Conservation (phyloP, 1,140 invertebrate genomes). For the Lucilia cuprina region DNA sequence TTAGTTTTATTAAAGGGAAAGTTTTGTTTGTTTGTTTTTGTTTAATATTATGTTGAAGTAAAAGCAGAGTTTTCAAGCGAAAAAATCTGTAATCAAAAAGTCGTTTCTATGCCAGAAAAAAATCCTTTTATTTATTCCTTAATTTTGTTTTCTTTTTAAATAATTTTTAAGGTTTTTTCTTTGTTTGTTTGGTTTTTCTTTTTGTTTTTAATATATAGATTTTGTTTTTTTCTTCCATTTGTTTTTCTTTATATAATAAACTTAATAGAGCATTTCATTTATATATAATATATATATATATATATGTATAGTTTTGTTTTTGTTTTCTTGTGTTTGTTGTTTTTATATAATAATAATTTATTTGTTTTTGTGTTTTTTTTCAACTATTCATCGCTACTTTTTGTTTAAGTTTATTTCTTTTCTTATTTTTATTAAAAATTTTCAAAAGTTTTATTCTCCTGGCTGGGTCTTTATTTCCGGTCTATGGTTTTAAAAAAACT, state of each 20-base stretch:
- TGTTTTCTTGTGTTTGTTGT: not conserved
- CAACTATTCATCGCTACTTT: constrained; percentile 4
- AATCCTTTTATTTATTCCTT: not conserved
- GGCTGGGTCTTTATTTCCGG: not conserved
- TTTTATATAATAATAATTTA: constrained; percentile 23
- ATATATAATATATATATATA: not conserved
- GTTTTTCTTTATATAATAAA: constrained; percentile 18
- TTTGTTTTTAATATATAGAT: not conserved
- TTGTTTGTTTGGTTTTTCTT: not conserved
- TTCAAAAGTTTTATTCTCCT: constrained; percentile 22
- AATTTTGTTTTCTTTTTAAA: not conserved
- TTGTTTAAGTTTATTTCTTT: not conserved
- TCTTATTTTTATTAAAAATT: constrained; percentile 13
- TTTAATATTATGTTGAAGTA: not conserved
- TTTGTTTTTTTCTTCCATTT: constrained; percentile 23
- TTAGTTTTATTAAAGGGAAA: not conserved
- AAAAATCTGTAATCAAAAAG: not conserved
- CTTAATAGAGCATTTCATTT: constrained; percentile 28
- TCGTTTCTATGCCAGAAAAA: not conserved
- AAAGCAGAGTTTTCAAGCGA: constrained; percentile 14
- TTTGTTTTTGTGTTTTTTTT: constrained; percentile 23
- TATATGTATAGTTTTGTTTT: constrained; percentile 8
- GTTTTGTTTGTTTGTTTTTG: not conserved
- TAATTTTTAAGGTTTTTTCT: not conserved
- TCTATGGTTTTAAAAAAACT: constrained; percentile 11